A percentile compares a stretch with the other conserved stretches of the same genome.
These are phyloP conservation scores for Epirrhoe alternata DNA, from an alignment of 2,888 invertebrate species.

Conservation along the genomic window DNA sequence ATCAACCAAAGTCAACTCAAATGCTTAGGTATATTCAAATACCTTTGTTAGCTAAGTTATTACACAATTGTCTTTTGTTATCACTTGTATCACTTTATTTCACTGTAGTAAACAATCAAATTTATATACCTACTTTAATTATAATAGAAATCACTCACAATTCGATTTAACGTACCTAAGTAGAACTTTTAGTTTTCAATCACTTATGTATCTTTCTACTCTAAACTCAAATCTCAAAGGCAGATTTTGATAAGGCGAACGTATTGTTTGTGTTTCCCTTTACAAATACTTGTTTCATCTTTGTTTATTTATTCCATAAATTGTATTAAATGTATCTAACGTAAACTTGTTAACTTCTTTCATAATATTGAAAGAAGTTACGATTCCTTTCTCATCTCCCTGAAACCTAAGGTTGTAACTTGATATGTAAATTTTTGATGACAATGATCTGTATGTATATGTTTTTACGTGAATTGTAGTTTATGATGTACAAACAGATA, in stretches of 20 bases:
- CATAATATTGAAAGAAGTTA: conserved; percentile 29
- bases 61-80: not conserved
- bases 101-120: not conserved
- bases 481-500: conserved; percentile 80
- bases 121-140: too few relatives aligned
- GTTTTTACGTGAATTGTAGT: conserved; percentile 83
- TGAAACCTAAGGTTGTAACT: conserved; percentile 83
- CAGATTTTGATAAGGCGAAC: too few relatives aligned
- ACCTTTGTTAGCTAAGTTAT: not conserved
- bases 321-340: not conserved
- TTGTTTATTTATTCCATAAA: not conserved
- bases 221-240: too few relatives aligned
- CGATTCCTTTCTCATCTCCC: conserved; percentile 59
- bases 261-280: not conserved
- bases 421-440: conserved; percentile 75
- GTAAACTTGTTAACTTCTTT: not conserved
- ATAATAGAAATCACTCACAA: not conserved
- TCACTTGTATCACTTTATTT: not conserved
- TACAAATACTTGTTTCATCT: not conserved
- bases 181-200: too few relatives aligned
- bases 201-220: too few relatives aligned
- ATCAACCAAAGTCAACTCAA: not conserved
- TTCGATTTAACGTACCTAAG: too few relatives aligned
- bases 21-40: not conserved
- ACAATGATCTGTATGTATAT: conserved; percentile 78